Evolutionary conservation across 2,113 vertebrate genomes (phyloP).

Genomic region (Myotis davidii): DNA sequence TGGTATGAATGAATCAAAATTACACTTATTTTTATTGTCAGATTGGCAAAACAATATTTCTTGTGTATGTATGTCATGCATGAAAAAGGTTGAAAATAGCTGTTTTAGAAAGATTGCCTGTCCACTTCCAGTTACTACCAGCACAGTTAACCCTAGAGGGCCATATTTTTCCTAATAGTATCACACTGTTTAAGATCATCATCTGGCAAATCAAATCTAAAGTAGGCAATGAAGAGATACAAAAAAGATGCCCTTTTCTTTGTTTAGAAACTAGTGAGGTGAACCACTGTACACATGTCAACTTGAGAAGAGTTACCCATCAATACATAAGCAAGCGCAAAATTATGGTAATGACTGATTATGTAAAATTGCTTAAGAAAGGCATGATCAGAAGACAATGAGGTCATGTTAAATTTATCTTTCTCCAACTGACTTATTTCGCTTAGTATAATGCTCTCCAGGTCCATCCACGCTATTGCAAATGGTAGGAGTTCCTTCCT

Average conservation of each 20-base stretch:
- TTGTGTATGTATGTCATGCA: background rate
- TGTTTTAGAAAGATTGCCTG: background rate
- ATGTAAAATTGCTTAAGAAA: background rate
- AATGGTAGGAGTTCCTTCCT: no score
- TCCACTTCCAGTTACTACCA: background rate
- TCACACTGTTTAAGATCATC: background rate
- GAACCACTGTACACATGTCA: background rate
- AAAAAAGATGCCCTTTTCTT: background rate
- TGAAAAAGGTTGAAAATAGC: background rate
- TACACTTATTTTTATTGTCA: background rate
- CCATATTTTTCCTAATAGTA: background rate
- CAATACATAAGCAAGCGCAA: background rate
- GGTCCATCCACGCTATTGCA: no score
- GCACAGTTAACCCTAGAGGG: background rate
- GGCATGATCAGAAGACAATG: background rate
- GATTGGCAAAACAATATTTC: background rate
- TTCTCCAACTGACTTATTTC: no score
- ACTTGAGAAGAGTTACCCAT: background rate
- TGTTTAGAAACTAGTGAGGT: background rate
- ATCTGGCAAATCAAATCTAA: slow-evolving; percentile 34
- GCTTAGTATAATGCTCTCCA: no score
- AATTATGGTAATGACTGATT: background rate
- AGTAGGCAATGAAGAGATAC: background rate
- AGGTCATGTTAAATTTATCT: no score
- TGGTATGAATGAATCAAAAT: background rate